Conservation (phyloP, 2,797 vertebrate genomes). For the Aythya fuligula region DNA sequence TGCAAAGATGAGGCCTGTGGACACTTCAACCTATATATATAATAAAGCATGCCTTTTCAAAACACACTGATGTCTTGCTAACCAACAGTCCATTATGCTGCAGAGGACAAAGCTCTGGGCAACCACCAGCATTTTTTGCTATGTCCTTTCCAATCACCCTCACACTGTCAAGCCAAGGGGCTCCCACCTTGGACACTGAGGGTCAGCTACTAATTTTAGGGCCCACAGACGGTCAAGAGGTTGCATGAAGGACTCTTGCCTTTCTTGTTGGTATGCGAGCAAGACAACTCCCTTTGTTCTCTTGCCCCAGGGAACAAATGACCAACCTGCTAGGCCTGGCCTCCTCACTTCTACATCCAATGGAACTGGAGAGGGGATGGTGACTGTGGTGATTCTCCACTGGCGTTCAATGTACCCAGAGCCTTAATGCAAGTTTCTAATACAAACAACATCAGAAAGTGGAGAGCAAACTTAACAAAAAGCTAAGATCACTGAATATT, state of each 20-base stretch:
- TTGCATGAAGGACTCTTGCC: neutral
- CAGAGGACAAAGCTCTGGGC: neutral
- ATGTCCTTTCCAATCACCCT: rapidly evolving
- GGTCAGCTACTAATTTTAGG: neutral
- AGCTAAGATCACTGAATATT: neutral
- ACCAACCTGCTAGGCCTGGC: neutral
- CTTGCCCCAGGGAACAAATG: neutral
- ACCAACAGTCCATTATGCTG: neutral
- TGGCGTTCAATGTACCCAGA: neutral
- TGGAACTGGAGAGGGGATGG: neutral
- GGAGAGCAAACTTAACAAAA: neutral
- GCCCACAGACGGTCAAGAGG: rapidly evolving
- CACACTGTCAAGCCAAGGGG: neutral
- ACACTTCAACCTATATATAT: neutral
- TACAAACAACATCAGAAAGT: neutral
- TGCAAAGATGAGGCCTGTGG: neutral
- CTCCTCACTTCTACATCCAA: neutral
- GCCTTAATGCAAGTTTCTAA: neutral
- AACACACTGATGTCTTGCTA: neutral
- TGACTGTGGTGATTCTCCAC: neutral
- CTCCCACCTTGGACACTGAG: neutral
- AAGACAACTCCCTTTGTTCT: neutral
- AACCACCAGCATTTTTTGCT: neutral
- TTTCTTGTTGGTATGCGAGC: neutral
- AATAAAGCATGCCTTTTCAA: neutral